Evolutionary conservation across 2,888 invertebrate genomes (phyloP), one percentile per base, ranked within the genome.

Genomic region (Steromphala cineraria): DNA sequence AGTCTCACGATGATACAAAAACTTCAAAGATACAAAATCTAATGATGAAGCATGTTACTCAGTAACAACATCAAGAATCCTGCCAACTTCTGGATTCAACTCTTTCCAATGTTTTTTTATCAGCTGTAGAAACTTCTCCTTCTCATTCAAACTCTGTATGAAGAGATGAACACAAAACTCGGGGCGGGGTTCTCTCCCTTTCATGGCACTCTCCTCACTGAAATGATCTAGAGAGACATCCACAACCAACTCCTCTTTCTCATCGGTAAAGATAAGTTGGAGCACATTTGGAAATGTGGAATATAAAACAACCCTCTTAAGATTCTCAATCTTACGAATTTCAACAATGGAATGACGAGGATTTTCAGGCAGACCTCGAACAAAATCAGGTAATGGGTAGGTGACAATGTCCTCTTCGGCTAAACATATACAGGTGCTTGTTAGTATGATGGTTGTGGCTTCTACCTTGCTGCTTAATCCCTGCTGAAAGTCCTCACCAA

Each of bases 361-460:
- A 15, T 89, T 88, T 53, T 89, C 89, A 7, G 93, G 92, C 7
- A 91, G 83, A 13, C 90, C 90, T n/a, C 90, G 83, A 8, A 89
- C 91, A 86, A 92, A 92, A 62, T 92, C 92, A 5, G 93, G 92
- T n/a, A 92, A 82, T 0, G 93, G 93, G 79, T 92, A 92, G 81
- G 90, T 92, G 52, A 92, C 92, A 40, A 90, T 80, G 85, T 92
- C 92, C 78, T 93, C 93, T 56, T 84, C 84, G 2, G 89, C 87
- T 40, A 93, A 83, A 80, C 90, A 90, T n/a, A 93, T 71, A 79
- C 91, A 88, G 24, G 86, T 85, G 78, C 90, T 88, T 55, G 92
- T 92, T 46, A 93, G 80, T 21, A 92, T 88, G 75, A 93, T 84
- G 53, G 89, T 91, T 7, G 90, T 83, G 13, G 91, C 83, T 77